Evolutionary conservation across 2,113 vertebrate species (phyloP), one percentile per base, ranked within the genome.

Genomic region (Ciconia stormi): DNA sequence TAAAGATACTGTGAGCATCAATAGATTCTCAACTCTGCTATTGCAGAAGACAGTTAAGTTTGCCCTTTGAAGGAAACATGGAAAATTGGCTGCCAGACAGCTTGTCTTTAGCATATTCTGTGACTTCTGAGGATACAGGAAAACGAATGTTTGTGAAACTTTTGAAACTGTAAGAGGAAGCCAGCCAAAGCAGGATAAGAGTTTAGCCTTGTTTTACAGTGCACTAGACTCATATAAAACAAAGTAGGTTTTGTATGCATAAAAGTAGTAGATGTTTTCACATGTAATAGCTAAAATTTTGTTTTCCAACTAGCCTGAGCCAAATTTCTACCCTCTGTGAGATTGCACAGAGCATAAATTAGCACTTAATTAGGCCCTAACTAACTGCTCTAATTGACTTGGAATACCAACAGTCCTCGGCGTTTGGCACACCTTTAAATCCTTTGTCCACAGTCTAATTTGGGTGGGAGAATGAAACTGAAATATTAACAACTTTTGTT

Each of bases 211-310:
- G 29, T 63, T 92, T 78, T 84, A 95, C 52, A 67, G 32, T 36
- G 82, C 62, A 53, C 56, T 93, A 2, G 1, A 58, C 29, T 67
- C 62, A 53, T 34, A 79, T n/a, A 77, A 95, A 96, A 89, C 52
- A 65, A 95, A 95, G n/a, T 29, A 89, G 32, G 46, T 25, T 82
- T 95, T 93, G 14, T 93, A 66, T 77, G 32, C 55, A 66, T 85
- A 61, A 73, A 95, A 95, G 22, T 56, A 84, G 46, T 71, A 89
- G 70, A 78, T 12, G 11, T 76, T 96, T 95, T 82, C 81, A 92
- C 3, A 1, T 40, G 13, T 88, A 87, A 85, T 55, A 49, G 32
- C 38, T 95, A 94, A 73, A 95, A 56, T n/a, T 76, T 79, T 84
- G 40, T 56, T 91, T 95, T 85, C 53, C 66, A 79, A 36, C 49